Evolutionary conservation across 2,113 vertebrate species (phyloP).

Genomic region (Heterochromis multidens): DNA sequence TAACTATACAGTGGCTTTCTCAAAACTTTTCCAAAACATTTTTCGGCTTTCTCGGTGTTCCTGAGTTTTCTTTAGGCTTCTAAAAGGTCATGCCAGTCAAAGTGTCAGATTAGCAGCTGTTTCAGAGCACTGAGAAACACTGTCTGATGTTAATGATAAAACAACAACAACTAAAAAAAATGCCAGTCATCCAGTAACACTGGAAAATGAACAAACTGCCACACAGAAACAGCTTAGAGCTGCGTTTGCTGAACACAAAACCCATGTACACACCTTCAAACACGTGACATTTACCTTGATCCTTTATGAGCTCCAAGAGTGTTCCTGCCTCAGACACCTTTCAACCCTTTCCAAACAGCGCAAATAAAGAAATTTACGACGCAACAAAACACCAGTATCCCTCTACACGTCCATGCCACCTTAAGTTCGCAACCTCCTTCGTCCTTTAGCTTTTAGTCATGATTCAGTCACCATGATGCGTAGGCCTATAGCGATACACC

Average conservation of each 20-base stretch:
- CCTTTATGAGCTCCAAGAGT: not conserved
- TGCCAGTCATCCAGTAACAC: not conserved
- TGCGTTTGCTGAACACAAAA: not conserved
- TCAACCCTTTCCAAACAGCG: not conserved
- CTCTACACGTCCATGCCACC: not conserved
- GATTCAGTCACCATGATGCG: not conserved
- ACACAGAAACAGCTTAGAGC: too few relatives aligned
- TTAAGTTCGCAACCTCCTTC: not conserved
- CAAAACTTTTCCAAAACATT: not conserved
- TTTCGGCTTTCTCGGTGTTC: not conserved
- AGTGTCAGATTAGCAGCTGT: not conserved
- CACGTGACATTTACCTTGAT: constrained; percentile 19
- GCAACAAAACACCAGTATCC: not conserved
- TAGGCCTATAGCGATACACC: not conserved
- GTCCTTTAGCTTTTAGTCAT: not conserved
- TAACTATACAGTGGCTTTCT: not conserved
- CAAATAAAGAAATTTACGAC: not conserved
- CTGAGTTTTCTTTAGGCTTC: not conserved
- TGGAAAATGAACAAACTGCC: not conserved
- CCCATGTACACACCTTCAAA: not conserved
- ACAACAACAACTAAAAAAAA: too few relatives aligned
- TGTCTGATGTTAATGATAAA: too few relatives aligned
- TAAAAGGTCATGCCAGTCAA: too few relatives aligned
- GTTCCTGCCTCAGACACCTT: not conserved
- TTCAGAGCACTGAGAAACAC: not conserved